Base-by-base conservation (phyloP, 2,113 vertebrate species). In the Symphodus melops region DNA sequence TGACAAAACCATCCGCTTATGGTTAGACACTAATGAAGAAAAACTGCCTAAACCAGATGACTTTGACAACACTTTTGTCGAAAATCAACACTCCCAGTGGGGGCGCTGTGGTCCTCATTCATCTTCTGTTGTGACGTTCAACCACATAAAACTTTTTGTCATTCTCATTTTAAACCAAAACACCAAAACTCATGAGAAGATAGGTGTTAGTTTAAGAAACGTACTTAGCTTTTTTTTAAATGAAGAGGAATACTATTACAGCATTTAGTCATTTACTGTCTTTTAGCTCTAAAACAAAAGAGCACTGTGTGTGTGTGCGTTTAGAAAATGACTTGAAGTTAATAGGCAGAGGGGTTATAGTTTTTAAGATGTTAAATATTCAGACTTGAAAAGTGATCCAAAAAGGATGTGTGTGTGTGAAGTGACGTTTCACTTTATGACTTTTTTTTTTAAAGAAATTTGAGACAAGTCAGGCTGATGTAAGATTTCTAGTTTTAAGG, bases 321-420 rank as follows among this genome's bases (percentile, higher is more conserved):
- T 6, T 21, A 21, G 55, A 60, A 44, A 39, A 19, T 37, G 1
- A 79, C 51, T 23, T 69, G 60, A 63, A 57, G 44, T 36, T 19
- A 33, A 48, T 1, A 19, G 28, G 55, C 8, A 17, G 51, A 25
- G 23, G 5, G 12, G 13, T 21, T 39, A 44, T 21, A 10, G 39
- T 57, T 66, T 53, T 17, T 53, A 12, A 10, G 4, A 16, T 4
- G 17, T 44, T 11, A 10, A 39, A 39, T 39, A 5, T 2, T 39
- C 9, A 39, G 9, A 25, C 25, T 25, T 39, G 37, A 39, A 9
- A 39, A 9, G 37, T 39, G 37, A 39, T 39, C 37, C 37, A 39
- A 39, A 39, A 39, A 25, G 25, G 25, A 49, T 49, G 6, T n/a
- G 17, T 49, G 6, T n/a, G 17, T 16, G 13, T 17, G 14, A 11